Conservation (phyloP, 2,888 invertebrate species). For the Dermolepida albohirtum region DNA sequence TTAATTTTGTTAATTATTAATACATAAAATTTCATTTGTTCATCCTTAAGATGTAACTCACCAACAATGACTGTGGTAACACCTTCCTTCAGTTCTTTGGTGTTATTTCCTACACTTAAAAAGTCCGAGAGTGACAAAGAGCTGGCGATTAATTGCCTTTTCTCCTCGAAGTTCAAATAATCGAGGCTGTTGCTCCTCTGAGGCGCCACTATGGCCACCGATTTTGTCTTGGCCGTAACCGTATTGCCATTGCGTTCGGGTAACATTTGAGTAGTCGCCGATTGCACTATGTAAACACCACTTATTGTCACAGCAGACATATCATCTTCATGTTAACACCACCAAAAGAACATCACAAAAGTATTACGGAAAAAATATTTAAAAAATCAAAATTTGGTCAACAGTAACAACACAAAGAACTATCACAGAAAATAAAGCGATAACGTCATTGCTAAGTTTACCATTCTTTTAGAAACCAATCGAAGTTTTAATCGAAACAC, state of each 20-base stretch:
- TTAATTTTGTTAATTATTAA: too few species aligned
- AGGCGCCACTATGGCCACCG: conserved; percentile 76
- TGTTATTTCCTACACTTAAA: conserved; percentile 48
- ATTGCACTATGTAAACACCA: conserved; percentile 57
- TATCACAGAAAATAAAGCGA: too few species aligned
- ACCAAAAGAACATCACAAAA: conserved; percentile 13
- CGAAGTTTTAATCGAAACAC: too few species aligned
- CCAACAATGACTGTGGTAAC: conserved; percentile 61
- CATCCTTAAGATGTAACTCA: too few species aligned
- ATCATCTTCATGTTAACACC: conserved; percentile 26
- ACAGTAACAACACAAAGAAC: too few species aligned
- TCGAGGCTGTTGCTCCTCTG: conserved; percentile 87
- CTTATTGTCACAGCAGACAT: conserved; percentile 58
- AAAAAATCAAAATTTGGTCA: conserved; percentile 18
- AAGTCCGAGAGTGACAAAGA: conserved; percentile 89
- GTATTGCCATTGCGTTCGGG: conserved; percentile 54
- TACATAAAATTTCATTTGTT: too few species aligned
- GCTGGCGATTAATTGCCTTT: conserved; percentile 88
- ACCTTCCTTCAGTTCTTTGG: conserved; percentile 58
- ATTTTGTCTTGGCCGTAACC: conserved; percentile 63
- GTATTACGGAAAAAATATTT: conserved; percentile 7
- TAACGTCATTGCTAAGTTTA: too few species aligned
- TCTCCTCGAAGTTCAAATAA: conserved; percentile 92
- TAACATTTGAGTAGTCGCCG: conserved; percentile 53
- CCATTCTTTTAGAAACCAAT: too few species aligned